A percentile compares a stretch with the other conserved stretches of the same genome.
phyloP scores from a whole-genome alignment of 2,113 vertebrate species.

The Micromys minutus region DNA sequence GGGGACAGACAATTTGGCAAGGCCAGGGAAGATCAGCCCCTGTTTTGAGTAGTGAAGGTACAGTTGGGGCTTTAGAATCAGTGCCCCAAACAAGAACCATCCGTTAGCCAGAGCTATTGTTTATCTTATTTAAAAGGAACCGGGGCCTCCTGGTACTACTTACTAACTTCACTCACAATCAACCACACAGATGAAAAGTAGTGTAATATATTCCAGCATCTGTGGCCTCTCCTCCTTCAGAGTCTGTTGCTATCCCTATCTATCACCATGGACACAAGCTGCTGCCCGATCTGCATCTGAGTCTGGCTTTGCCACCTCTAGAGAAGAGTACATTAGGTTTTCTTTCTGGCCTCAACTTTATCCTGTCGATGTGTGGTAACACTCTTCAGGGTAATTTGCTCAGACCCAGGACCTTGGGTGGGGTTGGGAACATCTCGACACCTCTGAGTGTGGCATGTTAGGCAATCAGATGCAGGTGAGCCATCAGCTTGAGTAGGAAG shows the following conservation, averaged over 20 bases:
- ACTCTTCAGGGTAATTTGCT: not conserved
- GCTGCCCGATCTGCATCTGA: not conserved
- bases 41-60: slow-evolving; percentile 64
- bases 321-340: not conserved
- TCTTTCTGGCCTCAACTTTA: not conserved
- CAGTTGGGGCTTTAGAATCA: slow-evolving; percentile 66
- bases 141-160: slow-evolving; percentile 80
- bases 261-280: not conserved
- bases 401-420: slow-evolving; percentile 44
- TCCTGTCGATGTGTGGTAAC: not conserved
- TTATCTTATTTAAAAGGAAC: slow-evolving; percentile 78
- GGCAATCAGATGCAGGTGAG: slow-evolving; percentile 51
- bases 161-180: slow-evolving; percentile 75
- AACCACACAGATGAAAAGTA: slow-evolving; percentile 64
- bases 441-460: slow-evolving; percentile 22
- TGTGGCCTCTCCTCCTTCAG: not conserved
- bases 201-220: not conserved
- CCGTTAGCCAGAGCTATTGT: slow-evolving; percentile 79
- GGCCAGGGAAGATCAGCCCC: slow-evolving; percentile 42
- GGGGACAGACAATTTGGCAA: slow-evolving; percentile 21
- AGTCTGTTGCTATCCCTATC: not conserved
- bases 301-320: not conserved
- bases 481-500: not conserved
- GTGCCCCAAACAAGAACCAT: slow-evolving; percentile 76
- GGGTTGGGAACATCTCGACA: slow-evolving; percentile 28